Evolutionary conservation across 2,113 vertebrate species (phyloP).

Genomic region (Pogonocichla stellata): DNA sequence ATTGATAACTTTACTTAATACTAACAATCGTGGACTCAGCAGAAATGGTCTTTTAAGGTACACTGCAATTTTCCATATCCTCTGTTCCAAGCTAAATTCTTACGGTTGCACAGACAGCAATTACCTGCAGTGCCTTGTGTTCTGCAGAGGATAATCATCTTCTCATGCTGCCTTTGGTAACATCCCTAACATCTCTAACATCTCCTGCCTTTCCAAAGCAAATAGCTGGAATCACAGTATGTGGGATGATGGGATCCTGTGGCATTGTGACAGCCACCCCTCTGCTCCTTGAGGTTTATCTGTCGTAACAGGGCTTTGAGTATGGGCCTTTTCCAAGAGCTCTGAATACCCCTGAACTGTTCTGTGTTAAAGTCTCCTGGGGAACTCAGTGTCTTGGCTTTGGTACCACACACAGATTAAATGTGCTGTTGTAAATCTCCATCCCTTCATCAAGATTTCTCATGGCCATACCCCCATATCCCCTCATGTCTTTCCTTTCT

Average conservation of each 20-base stretch:
- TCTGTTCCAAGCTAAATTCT: background rate
- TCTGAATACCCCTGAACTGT: background rate
- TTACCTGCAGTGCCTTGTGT: background rate
- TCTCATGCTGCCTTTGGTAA: background rate
- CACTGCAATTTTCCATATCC: background rate
- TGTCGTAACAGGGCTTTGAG: background rate
- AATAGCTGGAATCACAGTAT: background rate
- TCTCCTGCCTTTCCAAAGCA: background rate
- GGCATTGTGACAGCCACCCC: fast-evolving
- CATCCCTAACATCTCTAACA: background rate
- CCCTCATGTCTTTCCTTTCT: background rate
- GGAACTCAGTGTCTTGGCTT: background rate
- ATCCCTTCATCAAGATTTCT: background rate
- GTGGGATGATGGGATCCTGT: background rate
- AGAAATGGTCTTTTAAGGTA: background rate
- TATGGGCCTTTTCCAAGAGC: background rate
- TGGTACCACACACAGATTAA: background rate
- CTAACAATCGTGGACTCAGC: background rate
- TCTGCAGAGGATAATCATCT: background rate
- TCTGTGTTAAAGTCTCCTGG: background rate
- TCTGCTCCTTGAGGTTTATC: background rate
- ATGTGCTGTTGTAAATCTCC: background rate
- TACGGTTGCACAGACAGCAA: background rate
- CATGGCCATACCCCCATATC: background rate
- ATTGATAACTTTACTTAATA: background rate